Conservation (phyloP, 2,888 invertebrate species). For the Limnephilus marmoratus region DNA sequence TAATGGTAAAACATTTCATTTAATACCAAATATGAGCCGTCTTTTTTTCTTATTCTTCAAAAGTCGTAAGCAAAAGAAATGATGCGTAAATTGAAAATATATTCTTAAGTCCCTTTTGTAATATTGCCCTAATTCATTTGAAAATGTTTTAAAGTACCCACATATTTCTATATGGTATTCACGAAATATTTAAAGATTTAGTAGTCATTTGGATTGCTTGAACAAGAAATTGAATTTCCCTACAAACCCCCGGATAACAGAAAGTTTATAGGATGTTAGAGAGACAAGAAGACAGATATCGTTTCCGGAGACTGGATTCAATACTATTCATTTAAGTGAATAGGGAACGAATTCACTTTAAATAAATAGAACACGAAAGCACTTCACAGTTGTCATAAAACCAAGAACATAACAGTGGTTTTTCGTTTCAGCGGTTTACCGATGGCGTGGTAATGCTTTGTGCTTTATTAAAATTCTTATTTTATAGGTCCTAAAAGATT, state of each 20-base stretch:
- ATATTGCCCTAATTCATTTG: background rate
- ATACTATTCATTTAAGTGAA: constrained; percentile 24
- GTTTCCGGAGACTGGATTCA: constrained; percentile 32
- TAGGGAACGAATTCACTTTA: background rate
- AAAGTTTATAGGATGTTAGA: background rate
- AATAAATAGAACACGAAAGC: background rate
- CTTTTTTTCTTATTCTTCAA: no score
- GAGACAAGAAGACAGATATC: background rate
- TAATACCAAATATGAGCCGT: no score
- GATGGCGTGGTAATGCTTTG: background rate
- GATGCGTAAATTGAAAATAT: background rate
- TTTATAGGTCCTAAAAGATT: background rate
- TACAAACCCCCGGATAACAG: background rate
- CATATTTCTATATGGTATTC: background rate
- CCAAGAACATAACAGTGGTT: background rate
- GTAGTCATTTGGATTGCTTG: background rate
- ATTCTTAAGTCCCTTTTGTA: background rate
- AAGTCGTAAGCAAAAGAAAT: no score
- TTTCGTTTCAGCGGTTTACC: background rate
- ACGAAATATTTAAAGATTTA: background rate
- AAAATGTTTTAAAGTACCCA: background rate
- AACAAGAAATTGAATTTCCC: background rate
- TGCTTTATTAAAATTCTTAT: background rate
- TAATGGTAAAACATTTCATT: no score
- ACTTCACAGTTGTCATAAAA: background rate